Conservation (phyloP, 2,888 invertebrate species). For the Dermolepida albohirtum region DNA sequence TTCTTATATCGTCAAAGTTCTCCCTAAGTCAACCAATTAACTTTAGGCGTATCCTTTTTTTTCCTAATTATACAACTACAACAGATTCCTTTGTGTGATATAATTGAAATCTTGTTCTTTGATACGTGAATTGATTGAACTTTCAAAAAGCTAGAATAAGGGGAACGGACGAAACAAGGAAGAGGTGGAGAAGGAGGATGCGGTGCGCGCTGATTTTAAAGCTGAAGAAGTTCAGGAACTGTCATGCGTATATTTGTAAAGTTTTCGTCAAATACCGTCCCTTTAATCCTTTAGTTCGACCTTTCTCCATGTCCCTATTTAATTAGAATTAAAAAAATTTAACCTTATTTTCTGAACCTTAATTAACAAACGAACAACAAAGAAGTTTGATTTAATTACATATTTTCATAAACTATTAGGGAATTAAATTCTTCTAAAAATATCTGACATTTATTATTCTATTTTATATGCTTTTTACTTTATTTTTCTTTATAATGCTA, state of each 20-base stretch:
- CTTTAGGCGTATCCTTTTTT: slow-evolving; percentile 40
- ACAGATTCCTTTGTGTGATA: slow-evolving; percentile 45
- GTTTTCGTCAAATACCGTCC: slow-evolving; percentile 7
- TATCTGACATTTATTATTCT: no score
- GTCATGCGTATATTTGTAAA: slow-evolving; percentile 21
- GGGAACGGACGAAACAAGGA: slow-evolving; percentile 23
- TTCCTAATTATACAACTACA: slow-evolving; percentile 48
- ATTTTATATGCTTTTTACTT: no score
- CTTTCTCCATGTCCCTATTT: slow-evolving; percentile 2
- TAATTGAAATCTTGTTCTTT: slow-evolving; percentile 50
- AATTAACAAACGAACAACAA: not conserved
- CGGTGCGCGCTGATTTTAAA: slow-evolving; percentile 14
- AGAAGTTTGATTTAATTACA: no score
- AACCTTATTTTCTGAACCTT: not conserved
- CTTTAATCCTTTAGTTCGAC: slow-evolving; percentile 8
- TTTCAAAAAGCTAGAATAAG: slow-evolving; percentile 25
- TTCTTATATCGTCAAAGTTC: slow-evolving; percentile 14
- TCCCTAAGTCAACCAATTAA: slow-evolving; percentile 39
- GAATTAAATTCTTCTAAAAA: no score
- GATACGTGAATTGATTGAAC: slow-evolving; percentile 49
- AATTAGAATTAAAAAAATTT: slow-evolving; percentile 12
- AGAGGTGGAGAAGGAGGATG: slow-evolving; percentile 17
- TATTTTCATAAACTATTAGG: no score
- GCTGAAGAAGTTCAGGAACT: slow-evolving; percentile 12
- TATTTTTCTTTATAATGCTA: no score